phyloP scores from a whole-genome alignment of 2,797 vertebrate genomes.

The Pipistrellus pygmaeus region DNA sequence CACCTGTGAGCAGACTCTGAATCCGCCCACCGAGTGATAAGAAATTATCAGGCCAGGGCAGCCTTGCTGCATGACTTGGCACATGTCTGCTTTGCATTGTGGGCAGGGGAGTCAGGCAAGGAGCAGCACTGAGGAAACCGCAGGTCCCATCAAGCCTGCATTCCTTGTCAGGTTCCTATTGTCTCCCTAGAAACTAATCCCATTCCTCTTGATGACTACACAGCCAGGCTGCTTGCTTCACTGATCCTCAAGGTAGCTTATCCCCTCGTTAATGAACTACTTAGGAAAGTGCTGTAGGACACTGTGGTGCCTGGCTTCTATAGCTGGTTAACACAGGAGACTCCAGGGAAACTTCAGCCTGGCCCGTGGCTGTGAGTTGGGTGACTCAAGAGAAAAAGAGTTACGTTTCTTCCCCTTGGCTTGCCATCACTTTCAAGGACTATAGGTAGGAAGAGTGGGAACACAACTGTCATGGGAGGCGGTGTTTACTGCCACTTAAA shows the following conservation, averaged over 20 bases:
- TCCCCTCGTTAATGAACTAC: slow-evolving; percentile 70
- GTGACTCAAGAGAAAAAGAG: slow-evolving; percentile 14
- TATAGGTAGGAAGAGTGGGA: not conserved
- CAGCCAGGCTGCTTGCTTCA: not conserved
- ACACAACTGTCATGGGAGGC: not conserved
- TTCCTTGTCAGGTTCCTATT: slow-evolving; percentile 37
- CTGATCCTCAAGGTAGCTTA: slow-evolving; percentile 56
- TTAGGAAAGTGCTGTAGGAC: slow-evolving; percentile 64
- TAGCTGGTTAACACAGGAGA: slow-evolving; percentile 66
- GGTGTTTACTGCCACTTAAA: not conserved
- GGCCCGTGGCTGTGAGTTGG: not conserved
- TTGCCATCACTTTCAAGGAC: not conserved
- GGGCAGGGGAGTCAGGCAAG: not conserved
- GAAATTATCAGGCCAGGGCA: slow-evolving; percentile 47
- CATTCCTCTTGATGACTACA: not conserved
- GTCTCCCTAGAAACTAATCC: slow-evolving; percentile 76
- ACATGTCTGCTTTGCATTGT: not conserved
- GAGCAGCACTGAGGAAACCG: not conserved
- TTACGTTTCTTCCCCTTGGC: not conserved
- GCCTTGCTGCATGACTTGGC: not conserved
- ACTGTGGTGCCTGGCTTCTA: slow-evolving; percentile 8
- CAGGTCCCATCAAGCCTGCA: not conserved
- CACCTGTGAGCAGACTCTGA: slow-evolving; percentile 40
- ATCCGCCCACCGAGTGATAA: not conserved
- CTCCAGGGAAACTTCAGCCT: slow-evolving; percentile 68